phyloP scores from a whole-genome alignment of 2,113 vertebrate genomes.

The Bos javanicus region DNA sequence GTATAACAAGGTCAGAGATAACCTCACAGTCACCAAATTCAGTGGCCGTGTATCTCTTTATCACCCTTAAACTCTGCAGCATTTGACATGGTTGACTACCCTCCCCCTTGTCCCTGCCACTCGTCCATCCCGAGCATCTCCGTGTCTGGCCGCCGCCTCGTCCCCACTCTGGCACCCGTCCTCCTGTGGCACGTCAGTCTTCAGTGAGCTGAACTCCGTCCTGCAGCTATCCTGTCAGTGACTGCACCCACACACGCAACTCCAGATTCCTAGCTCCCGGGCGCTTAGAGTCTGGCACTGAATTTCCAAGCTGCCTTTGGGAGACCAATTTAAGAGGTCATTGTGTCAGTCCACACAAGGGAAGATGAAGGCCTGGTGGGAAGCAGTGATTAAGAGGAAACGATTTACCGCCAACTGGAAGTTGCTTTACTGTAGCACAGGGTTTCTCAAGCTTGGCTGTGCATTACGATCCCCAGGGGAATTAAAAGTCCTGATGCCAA shows the following conservation, averaged over 20 bases:
- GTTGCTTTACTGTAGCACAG: neutral
- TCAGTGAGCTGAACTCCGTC: neutral
- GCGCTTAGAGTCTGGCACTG: neutral
- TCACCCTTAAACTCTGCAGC: neutral
- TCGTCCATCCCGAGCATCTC: neutral
- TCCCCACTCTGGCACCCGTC: neutral
- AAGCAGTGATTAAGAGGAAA: neutral
- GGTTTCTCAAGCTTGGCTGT: neutral
- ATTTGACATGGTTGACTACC: neutral
- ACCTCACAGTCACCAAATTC: neutral
- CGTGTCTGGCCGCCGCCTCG: neutral
- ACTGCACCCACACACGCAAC: neutral
- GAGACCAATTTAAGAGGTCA: neutral
- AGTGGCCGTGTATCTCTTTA: neutral
- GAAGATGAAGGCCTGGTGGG: neutral
- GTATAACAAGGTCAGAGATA: neutral
- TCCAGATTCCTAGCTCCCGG: neutral
- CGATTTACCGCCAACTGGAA: neutral
- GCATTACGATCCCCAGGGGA: neutral
- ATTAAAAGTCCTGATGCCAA: neutral
- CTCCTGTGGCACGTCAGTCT: neutral
- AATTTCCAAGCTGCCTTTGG: neutral
- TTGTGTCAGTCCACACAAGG: neutral
- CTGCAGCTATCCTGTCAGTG: neutral
- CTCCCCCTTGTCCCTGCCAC: neutral